Conservation (phyloP, 2,888 invertebrate genomes). For the Cremastinae sp. region DNA sequence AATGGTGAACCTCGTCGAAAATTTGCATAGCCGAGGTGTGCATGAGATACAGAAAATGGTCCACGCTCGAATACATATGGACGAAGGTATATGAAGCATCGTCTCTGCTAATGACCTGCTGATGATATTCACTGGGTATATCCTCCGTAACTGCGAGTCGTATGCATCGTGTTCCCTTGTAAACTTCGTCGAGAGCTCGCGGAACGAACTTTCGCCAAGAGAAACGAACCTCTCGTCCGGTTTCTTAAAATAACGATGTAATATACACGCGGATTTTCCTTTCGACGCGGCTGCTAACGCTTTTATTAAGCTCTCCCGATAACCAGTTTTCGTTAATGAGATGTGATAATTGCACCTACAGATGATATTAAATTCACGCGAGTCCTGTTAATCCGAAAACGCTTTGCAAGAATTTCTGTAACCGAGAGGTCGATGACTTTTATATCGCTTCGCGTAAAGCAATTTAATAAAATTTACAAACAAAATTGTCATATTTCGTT, state of each 20-base stretch:
- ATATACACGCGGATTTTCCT: conserved; percentile 30
- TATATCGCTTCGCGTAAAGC: too few species aligned
- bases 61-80: conserved; percentile 5
- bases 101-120: conserved; percentile 62
- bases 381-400: too few species aligned
- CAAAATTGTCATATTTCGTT: too few species aligned
- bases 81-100: conserved; percentile 26
- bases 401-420: too few species aligned
- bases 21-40: conserved; percentile 5
- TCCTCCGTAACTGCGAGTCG: conserved; percentile 46
- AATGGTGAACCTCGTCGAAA: conserved; percentile 31
- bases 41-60: conserved; percentile 1
- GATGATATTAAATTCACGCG: too few species aligned
- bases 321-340: conserved; percentile 59
- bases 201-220: conserved; percentile 30
- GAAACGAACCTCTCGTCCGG: conserved; percentile 21
- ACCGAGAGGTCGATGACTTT: too few species aligned
- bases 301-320: conserved; percentile 54
- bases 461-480: too few species aligned
- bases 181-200: background rate
- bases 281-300: conserved; percentile 47
- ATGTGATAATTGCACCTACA: conserved; percentile 19
- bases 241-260: conserved; percentile 55
- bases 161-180: conserved; percentile 24
- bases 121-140: conserved; percentile 60